A percentile compares a stretch with the other conserved stretches of the same genome.
Conservation (phyloP, 2,888 invertebrate genomes). For the Pterostichus niger region DNA sequence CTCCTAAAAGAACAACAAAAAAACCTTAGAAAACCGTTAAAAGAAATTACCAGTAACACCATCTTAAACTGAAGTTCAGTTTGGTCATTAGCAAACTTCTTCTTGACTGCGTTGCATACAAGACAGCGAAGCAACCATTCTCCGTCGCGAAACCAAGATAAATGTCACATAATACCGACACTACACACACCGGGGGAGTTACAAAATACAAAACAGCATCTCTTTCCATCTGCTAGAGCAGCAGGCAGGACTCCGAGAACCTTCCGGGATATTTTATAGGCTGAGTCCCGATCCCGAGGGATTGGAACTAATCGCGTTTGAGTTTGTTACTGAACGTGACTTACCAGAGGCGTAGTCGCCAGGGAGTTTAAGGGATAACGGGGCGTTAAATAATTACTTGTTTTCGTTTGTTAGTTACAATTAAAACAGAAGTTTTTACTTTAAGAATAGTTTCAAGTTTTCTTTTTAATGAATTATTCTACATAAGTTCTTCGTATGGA, state of each 20-base stretch:
- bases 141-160: conserved; percentile 16
- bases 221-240: conserved; percentile 6
- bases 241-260: neutral
- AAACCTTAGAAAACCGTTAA: too few relatives aligned
- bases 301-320: conserved; percentile 23
- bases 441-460: too few relatives aligned
- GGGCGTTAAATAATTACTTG: conserved; percentile 11
- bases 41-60: too few relatives aligned
- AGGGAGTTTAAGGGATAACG: too few relatives aligned
- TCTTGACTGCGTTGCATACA: too few relatives aligned
- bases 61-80: too few relatives aligned
- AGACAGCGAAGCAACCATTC: neutral
- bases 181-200: conserved; percentile 30
- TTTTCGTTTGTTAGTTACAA: too few relatives aligned
- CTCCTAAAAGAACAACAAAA: too few relatives aligned
- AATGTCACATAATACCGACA: conserved; percentile 8
- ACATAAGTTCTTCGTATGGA: too few relatives aligned
- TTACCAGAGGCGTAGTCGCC: neutral
- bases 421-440: too few relatives aligned
- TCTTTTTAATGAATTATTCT: too few relatives aligned
- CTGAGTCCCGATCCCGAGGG: conserved; percentile 3
- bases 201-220: conserved; percentile 27
- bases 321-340: conserved; percentile 32
- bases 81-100: too few relatives aligned
- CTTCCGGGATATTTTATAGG: conserved; percentile 21